phyloP scores from a whole-genome alignment of 2,113 vertebrate species.

The Leptodactylus fuscus region DNA sequence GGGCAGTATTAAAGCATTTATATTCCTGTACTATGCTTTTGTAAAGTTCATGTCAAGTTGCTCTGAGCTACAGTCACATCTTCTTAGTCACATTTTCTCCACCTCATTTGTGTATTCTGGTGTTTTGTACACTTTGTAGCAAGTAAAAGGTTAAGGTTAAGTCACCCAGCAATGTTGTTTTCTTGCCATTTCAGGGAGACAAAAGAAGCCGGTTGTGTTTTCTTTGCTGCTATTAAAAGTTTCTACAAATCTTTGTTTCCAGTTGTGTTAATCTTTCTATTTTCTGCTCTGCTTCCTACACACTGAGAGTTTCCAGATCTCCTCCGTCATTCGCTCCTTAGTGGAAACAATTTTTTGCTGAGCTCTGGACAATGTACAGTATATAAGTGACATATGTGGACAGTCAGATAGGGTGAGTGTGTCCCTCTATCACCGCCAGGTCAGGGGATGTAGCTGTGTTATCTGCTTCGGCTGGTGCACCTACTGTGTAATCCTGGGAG shows the following conservation, averaged over 20 bases:
- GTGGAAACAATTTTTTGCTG: slow-evolving; percentile 12
- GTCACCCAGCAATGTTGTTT: neutral
- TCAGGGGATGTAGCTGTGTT: neutral
- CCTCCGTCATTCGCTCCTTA: neutral
- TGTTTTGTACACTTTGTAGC: neutral
- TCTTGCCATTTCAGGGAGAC: neutral
- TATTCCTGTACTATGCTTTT: no score
- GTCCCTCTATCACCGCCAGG: no score
- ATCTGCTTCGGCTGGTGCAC: neutral
- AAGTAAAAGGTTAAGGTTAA: neutral
- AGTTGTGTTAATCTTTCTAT: slow-evolving; percentile 35
- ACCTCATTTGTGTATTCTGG: neutral
- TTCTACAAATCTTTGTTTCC: slow-evolving; percentile 24
- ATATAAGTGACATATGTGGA: neutral
- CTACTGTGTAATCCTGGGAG: neutral
- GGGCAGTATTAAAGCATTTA: no score
- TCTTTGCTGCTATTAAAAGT: neutral
- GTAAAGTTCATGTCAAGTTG: no score
- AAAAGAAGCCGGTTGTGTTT: neutral
- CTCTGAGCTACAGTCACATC: no score
- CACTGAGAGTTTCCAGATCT: slow-evolving; percentile 27
- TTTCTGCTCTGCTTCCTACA: slow-evolving; percentile 29
- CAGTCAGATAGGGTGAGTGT: neutral
- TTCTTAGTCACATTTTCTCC: no score
- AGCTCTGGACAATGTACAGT: slow-evolving; percentile 13